A percentile compares a stretch with the other conserved stretches of the same genome.
Evolutionary conservation across 2,113 vertebrate genomes (phyloP).

Genomic region (Athene noctua): DNA sequence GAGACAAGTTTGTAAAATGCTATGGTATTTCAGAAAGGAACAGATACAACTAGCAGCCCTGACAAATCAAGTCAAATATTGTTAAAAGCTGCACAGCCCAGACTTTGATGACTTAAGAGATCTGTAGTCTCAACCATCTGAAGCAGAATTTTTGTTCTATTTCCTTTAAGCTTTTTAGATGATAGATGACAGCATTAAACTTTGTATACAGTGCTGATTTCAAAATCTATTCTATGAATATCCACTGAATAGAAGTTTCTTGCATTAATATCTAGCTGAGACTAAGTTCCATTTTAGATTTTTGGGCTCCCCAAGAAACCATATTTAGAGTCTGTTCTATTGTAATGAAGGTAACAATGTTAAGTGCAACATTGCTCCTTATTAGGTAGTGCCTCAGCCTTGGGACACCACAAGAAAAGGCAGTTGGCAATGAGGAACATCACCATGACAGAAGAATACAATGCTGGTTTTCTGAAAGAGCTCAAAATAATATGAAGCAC

Average conservation of each 20-base stretch:
- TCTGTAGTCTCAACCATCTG: background rate
- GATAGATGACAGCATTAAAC: background rate
- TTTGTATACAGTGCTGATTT: background rate
- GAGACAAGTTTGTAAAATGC: background rate
- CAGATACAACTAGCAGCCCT: background rate
- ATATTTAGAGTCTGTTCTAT: background rate
- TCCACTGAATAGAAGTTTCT: background rate
- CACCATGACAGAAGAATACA: background rate
- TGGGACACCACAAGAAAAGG: background rate
- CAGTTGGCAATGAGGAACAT: background rate
- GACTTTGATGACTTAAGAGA: background rate
- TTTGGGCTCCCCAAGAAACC: conserved; percentile 30
- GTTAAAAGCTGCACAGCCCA: background rate
- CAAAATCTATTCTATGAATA: background rate
- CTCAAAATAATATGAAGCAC: conserved; percentile 36
- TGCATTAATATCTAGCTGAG: background rate
- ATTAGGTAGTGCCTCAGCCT: background rate
- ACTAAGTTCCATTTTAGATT: background rate
- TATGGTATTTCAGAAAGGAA: background rate
- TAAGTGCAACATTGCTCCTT: background rate
- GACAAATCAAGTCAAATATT: background rate
- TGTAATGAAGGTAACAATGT: background rate
- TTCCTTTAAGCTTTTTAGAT: background rate
- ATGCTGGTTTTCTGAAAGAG: conserved; percentile 25
- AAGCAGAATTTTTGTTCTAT: background rate